Evolutionary conservation across 2,797 vertebrate species (phyloP).

Genomic region (Neosilurus mollespiculum): DNA sequence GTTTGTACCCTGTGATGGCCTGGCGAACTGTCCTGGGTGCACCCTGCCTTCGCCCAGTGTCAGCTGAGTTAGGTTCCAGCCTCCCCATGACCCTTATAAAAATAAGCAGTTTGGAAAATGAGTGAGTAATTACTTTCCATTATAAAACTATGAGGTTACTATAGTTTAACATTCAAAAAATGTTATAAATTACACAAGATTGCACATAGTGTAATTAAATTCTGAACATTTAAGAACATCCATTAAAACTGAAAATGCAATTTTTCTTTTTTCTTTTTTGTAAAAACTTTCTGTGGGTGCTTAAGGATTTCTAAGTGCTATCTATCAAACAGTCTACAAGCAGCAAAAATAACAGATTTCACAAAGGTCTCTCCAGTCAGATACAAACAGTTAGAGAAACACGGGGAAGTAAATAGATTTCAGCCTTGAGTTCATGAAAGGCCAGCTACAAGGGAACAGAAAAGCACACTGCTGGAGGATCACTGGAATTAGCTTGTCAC

Average conservation of each 20-base stretch:
- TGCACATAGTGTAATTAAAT: background rate
- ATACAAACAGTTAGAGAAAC: background rate
- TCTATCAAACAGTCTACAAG: background rate
- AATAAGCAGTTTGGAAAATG: no score
- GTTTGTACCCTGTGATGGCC: no score
- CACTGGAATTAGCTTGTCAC: conserved; percentile 22
- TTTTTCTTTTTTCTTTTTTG: no score
- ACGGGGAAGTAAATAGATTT: conserved; percentile 26
- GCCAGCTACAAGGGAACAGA: background rate
- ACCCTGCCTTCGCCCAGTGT: no score
- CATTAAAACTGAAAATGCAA: background rate
- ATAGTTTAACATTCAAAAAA: background rate
- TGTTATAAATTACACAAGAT: background rate
- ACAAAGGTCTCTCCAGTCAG: background rate
- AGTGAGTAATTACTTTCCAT: background rate
- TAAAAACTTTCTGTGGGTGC: background rate
- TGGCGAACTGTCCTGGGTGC: no score
- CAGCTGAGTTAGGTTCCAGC: no score
- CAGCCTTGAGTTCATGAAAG: background rate
- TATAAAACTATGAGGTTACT: no score
- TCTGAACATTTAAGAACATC: background rate
- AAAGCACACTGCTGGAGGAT: background rate
- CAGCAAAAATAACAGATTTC: background rate
- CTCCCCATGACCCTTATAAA: no score
- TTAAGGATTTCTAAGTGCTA: background rate